Conservation (phyloP, 2,888 invertebrate species). For the Nudaria mundana region DNA sequence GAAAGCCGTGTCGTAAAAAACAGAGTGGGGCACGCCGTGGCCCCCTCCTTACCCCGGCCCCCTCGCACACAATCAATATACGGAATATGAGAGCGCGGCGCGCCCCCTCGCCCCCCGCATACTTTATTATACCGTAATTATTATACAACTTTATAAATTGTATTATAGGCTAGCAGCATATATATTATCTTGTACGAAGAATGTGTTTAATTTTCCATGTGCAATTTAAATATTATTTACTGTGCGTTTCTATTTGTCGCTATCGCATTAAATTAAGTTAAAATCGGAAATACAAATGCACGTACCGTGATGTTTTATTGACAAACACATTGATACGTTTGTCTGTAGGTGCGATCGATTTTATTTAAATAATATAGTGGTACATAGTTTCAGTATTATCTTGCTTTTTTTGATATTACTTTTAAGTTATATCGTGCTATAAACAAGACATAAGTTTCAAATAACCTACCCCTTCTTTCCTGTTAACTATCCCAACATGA, state of each 20-base stretch:
- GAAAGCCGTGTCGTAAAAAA: constrained; percentile 82
- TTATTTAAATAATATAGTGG: too few species aligned
- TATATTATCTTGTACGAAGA: constrained; percentile 36
- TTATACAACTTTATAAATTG: constrained; percentile 79
- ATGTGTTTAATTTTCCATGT: constrained; percentile 27
- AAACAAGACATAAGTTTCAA: too few species aligned
- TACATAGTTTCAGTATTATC: too few species aligned
- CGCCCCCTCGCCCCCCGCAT: constrained; percentile 80
- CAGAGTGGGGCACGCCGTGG: constrained; percentile 82
- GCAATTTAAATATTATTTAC: constrained; percentile 18
- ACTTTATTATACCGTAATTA: constrained; percentile 81
- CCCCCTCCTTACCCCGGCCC: constrained; percentile 79
- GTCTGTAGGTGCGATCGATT: too few species aligned
- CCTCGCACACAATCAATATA: constrained; percentile 82
- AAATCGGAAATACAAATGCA: constrained; percentile 30
- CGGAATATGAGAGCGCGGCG: constrained; percentile 81
- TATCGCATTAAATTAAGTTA: constrained; percentile 28
- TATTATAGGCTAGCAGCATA: constrained; percentile 57
- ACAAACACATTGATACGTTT: constrained; percentile 34
- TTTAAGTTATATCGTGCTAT: too few species aligned
- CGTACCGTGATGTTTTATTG: constrained; percentile 34
- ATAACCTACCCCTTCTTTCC: too few species aligned
- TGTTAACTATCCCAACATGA: too few species aligned
- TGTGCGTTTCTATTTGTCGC: constrained; percentile 13
- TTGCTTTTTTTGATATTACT: too few species aligned